Evolutionary conservation across 1,140 invertebrate species (phyloP), one percentile per base, ranked within the genome.

Genomic region (Antheraea mylitta): DNA sequence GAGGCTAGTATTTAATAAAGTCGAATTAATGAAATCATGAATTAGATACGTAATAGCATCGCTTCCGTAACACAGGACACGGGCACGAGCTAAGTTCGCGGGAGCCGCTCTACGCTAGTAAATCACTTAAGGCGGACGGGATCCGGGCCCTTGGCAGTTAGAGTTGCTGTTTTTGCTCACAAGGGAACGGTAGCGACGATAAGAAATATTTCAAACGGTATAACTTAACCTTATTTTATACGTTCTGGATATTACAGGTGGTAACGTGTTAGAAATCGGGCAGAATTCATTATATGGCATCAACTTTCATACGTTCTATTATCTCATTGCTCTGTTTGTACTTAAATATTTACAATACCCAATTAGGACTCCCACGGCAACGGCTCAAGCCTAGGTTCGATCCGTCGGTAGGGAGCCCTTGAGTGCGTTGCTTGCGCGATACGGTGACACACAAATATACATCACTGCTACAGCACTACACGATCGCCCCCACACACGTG

Each of bases 71-170:
- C n/a, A 36, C 22, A 61, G 19, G 30, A 30, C 60, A 11, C 6
- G 19, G 10, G 30, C 19, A 13, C 13, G 19, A 61, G 3, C 30
- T 30, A 61, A 36, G 30, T 30, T 61, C 60, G 19, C 30, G 45
- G 11, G 13, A 78, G 79, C 81, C 79, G 78, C 86, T 80, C 70
- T 72, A 82, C 81, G 83, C 80, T 77, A 72, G 78, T 90, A 90
- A 88, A 90, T 88, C 87, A 90, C 85, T 88, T 88, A 86, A 80
- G 77, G 73, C 77, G 76, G 76, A 83, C 80, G 70, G 77, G 69
- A 71, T 74, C 70, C 74, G 73, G 70, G 45, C 61, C 66, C 67
- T 74, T 67, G 58, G 77, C 82, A 77, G 74, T 80, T 81, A 81
- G 80, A 86, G 75, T 80, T 82, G 74, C 86, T 83, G 84, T 84